phyloP scores from a whole-genome alignment of 2,888 invertebrate species.

The Drosophila neutralis region DNA sequence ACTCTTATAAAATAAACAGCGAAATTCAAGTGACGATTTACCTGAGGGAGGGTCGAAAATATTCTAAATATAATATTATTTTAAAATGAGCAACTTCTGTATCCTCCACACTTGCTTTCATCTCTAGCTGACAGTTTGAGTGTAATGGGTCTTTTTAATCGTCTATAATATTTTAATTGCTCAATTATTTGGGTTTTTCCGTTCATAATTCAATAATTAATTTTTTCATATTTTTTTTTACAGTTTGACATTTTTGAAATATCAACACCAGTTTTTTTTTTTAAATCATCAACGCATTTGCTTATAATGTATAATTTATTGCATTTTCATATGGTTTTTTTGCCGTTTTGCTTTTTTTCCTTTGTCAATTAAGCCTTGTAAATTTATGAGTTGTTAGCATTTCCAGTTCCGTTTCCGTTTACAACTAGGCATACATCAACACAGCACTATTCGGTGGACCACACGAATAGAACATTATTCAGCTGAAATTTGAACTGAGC shows the following conservation, averaged over 20 bases:
- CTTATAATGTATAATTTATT: slow-evolving; percentile 67
- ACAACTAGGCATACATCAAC: slow-evolving; percentile 53
- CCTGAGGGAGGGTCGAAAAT: background rate
- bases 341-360: slow-evolving; percentile 8
- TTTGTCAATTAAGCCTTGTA: slow-evolving; percentile 28
- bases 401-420: slow-evolving; percentile 63
- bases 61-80: background rate
- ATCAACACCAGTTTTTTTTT: slow-evolving; percentile 17
- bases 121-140: background rate
- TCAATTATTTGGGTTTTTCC: background rate
- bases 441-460: background rate
- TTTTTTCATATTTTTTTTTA: slow-evolving; percentile 10
- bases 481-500: background rate
- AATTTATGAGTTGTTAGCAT: slow-evolving; percentile 56
- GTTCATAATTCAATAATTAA: background rate
- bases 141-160: background rate
- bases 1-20: background rate
- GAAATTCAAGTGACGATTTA: background rate
- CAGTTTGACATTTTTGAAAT: background rate
- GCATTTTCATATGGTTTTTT: slow-evolving; percentile 29
- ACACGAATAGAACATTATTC: background rate
- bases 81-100: background rate
- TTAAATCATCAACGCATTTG: slow-evolving; percentile 57
- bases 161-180: background rate
- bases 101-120: background rate